These are phyloP conservation scores for Luperina testacea DNA, from an alignment of 2,888 invertebrate species.

Conservation along the genomic window DNA sequence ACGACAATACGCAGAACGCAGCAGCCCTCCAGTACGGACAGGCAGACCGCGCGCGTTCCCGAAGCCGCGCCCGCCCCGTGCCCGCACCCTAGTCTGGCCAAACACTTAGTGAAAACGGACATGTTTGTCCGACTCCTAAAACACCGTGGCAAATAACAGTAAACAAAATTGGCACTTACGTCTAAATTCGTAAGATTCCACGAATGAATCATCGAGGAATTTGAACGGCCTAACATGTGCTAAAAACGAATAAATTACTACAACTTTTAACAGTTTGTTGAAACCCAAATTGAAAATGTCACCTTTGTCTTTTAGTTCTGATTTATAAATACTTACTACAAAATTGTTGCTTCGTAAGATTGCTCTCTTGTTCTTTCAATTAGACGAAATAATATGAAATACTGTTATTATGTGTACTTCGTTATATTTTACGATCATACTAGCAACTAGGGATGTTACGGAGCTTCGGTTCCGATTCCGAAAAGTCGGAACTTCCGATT, in stretches of 20 bases:
- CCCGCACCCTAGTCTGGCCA: too few species aligned
- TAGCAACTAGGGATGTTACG: too few species aligned
- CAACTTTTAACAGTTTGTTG: constrained; percentile 16
- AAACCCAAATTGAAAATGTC: constrained; percentile 39
- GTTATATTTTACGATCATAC: constrained; percentile 27
- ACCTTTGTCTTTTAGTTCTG: constrained; percentile 31
- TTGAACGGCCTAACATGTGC: constrained; percentile 36
- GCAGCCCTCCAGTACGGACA: too few species aligned
- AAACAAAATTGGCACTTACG: constrained; percentile 64
- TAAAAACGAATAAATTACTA: constrained; percentile 49
- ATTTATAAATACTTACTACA: constrained; percentile 26
- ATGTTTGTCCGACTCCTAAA: background rate
- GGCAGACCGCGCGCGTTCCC: too few species aligned
- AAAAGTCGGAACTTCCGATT: too few species aligned
- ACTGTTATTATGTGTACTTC: background rate
- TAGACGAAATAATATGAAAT: background rate
- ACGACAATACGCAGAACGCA: too few species aligned
- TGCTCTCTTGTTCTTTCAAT: constrained; percentile 13
- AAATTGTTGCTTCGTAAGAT: constrained; percentile 4
- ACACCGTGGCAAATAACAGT: constrained; percentile 4
- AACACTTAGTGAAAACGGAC: too few species aligned
- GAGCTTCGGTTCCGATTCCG: too few species aligned
- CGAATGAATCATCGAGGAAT: constrained; percentile 50
- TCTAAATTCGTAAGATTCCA: constrained; percentile 62
- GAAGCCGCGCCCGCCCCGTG: too few species aligned